Base-by-base conservation (phyloP, 2,113 vertebrate genomes). In the Alces alces region DNA sequence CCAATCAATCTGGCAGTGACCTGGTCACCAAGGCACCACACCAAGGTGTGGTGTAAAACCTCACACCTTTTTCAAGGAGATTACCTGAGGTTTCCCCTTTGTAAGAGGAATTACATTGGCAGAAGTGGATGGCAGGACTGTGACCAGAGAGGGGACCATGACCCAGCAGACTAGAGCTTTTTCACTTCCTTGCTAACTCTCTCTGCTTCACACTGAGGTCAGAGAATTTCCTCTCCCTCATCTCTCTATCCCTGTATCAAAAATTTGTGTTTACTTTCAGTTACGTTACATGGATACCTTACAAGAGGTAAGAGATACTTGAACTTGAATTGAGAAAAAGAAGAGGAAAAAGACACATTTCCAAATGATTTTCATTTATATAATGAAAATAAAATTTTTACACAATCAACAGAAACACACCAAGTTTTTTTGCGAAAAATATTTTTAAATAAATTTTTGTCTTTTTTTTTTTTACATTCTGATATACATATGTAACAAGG, bases 401-500 rank as follows among this genome's bases (percentile, higher is more conserved):
- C 98, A 99, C 97, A 98, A 99, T 98, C 98, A 98, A 99, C 98
- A 98, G 98, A 99, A 99, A 98, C 98, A 99, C 98, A 98, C 98
- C 95, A 98, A 98, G 97, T 98, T 98, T 73, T 86, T 99, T 99
- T 99, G 99, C 94, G 98, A 99, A 99, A 99, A 99, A 99, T 99
- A 99, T 98, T 99, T 98, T 99, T 99, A 99, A 99, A 99, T 99
- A 99, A 99, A 98, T 98, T 98, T 99, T 98, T 86, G 95, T 97
- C 91, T 95, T 98, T 96, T 98, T 91, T 86, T 98, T 99, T 98
- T 99, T 98, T 98, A 99, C 98, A 98, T 98, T 99, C 99, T 98
- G 98, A 99, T 98, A 99, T 99, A 99, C 98, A 99, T 99, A 99
- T 98, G 98, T 99, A 99, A 99, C 99, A 99, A 99, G 98, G 98